Base-by-base conservation (phyloP, 2,113 vertebrate species). In the Boleophthalmus pectinirostris region DNA sequence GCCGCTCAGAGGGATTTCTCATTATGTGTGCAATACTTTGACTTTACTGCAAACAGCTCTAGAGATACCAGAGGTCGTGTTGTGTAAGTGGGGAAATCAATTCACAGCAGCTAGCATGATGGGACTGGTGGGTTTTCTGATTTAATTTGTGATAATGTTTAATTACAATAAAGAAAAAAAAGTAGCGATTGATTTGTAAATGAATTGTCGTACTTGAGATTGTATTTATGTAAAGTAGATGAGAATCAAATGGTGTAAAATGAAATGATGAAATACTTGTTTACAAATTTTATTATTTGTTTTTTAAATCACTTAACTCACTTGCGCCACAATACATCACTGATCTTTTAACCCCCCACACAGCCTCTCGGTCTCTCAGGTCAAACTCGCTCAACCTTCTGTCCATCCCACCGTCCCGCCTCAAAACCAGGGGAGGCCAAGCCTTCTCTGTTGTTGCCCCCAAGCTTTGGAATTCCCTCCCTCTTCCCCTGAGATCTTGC, bases 1-100 rank as follows among this genome's bases (percentile, higher is more conserved):
- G 49, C 69, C 70, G 71, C 69, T 70, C 54, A 63, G 56, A 70
- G n/a, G 33, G 45, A 43, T 63, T 66, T 60, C 75, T 74, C 66
- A 12, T 75, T 70, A 75, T 16, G 33, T 24, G 53, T 46, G n/a
- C 16, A 61, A 51, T 3, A 47, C 49, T 33, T 58, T 29, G 24
- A 29, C 60, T 47, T 24, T 45, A 47, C 49, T 7, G 43, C 64
- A n/a, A 14, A 45, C 33, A 24, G n/a, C 38, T 66, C 21, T 14
- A 5, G 35, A 47, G 21, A 46, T 46, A 46, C 64, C 24, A 43
- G 43, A 66, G 35, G 35, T 46, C 35, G 11, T 46, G n/a, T 47
- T 46, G 65, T 46, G 15, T 46, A 15, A 15, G 35, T 21, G 43
- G 21, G 43, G 20, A 8, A 64, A 64, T 38, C 61, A 64, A 64